Evolutionary conservation across 1,140 invertebrate species (phyloP).

Genomic region (Eurosta solidaginis): DNA sequence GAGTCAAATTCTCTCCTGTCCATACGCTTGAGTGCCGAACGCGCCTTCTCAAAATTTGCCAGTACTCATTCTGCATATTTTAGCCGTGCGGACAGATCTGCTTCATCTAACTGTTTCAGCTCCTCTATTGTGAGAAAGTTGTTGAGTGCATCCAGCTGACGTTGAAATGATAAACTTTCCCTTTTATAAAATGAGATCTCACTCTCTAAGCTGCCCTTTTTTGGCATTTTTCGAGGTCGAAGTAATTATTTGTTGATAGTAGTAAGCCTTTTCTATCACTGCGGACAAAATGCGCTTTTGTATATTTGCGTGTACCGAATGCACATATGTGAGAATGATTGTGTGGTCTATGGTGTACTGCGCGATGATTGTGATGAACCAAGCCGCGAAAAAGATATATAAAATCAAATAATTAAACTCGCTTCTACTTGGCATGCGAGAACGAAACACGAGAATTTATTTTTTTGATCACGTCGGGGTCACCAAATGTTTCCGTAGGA

Average conservation of each 20-base stretch:
- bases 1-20: no score
- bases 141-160: neutral
- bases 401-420: neutral
- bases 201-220: neutral
- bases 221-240: neutral
- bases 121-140: neutral
- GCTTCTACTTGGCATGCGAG: neutral
- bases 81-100: neutral
- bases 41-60: neutral
- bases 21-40: neutral
- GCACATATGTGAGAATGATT: no score
- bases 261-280: no score
- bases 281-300: no score
- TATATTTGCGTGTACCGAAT: no score
- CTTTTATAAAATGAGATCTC: neutral
- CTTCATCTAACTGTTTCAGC: neutral
- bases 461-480: no score
- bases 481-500: no score
- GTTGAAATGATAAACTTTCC: neutral
- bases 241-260: no score
- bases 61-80: neutral
- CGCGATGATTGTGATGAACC: neutral
- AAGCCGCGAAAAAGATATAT: neutral
- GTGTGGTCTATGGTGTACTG: no score
- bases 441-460: neutral